phyloP scores from a whole-genome alignment of 1,140 invertebrate genomes.

The Papilio polyxenes region DNA sequence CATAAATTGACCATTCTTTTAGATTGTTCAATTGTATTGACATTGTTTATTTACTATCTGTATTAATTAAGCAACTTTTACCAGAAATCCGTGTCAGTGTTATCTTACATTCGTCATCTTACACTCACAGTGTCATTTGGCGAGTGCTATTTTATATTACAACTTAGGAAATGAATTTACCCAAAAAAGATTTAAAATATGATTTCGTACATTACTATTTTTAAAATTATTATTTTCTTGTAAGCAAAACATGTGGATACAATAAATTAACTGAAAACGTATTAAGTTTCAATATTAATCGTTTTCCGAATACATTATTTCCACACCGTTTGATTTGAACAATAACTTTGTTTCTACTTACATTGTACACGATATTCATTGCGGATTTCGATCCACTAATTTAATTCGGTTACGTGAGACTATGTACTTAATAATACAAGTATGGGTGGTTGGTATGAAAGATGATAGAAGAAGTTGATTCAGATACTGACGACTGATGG shows the following conservation, averaged over 20 bases:
- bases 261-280: background rate
- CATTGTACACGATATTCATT: background rate
- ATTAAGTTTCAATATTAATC: background rate
- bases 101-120: background rate
- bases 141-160: background rate
- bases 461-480: no score
- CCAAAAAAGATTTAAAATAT: no score
- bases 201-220: no score
- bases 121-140: no score
- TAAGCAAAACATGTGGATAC: background rate
- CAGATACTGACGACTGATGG: no score
- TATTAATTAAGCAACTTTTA: background rate
- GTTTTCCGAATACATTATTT: background rate
- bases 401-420: no score
- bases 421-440: no score
- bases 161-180: background rate
- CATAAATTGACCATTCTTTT: conserved; percentile 7
- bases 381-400: background rate
- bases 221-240: no score
- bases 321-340: background rate
- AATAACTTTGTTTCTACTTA: background rate
- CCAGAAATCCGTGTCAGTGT: background rate
- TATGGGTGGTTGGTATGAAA: no score
- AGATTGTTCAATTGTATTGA: background rate
- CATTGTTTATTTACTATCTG: background rate